These are phyloP conservation scores for Otus sunia DNA, from an alignment of 2,113 vertebrate genomes.

Conservation along the genomic window DNA sequence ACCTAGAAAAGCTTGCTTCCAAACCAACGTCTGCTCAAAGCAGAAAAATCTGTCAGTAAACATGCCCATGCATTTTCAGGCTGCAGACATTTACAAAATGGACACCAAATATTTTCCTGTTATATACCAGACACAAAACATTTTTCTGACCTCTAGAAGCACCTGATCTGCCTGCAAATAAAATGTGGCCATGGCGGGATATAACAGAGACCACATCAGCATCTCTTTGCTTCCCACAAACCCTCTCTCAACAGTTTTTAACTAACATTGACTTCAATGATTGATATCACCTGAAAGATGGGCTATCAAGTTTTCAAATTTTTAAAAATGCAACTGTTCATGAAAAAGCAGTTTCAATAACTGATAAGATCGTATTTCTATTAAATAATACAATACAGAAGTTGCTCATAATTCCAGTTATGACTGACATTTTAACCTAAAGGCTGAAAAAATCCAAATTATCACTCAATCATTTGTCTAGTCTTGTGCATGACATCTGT, in stretches of 20 bases:
- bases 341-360: neutral
- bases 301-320: neutral
- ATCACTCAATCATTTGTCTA: neutral
- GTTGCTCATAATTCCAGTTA: neutral
- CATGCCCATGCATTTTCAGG: rapidly evolving
- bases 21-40: neutral
- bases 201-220: rapidly evolving
- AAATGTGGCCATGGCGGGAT: neutral
- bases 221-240: neutral
- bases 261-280: neutral
- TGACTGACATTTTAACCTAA: neutral
- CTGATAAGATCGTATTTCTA: neutral
- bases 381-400: neutral
- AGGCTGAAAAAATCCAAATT: neutral
- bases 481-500: neutral
- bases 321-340: neutral
- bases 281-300: neutral
- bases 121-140: neutral
- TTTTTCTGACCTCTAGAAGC: neutral
- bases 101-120: neutral
- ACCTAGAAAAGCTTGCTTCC: neutral
- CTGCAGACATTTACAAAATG: neutral
- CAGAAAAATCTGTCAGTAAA: neutral
- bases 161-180: neutral
- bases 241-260: neutral